phyloP scores from a whole-genome alignment of 2,113 vertebrate genomes.

The Falcunculus frontatus region DNA sequence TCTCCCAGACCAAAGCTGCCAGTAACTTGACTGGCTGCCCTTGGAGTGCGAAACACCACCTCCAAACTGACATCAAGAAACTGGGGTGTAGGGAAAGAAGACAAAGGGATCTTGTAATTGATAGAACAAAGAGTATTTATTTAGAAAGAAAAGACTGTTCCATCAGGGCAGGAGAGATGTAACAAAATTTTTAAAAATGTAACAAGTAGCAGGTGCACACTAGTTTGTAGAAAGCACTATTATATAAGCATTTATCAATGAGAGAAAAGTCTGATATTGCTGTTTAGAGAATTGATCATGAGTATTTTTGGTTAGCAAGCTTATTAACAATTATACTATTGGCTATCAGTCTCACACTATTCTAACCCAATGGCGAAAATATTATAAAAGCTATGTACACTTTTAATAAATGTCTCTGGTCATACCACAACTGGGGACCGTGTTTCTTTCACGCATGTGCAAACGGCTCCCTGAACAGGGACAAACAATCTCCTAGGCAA shows the following conservation, averaged over 20 bases:
- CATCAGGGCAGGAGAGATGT: too few species aligned
- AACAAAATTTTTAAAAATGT: too few species aligned
- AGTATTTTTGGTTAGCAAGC: not conserved
- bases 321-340: not conserved
- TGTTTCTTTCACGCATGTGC: not conserved
- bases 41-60: not conserved
- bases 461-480: not conserved
- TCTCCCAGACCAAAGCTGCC: too few species aligned
- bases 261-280: too few species aligned
- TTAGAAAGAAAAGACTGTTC: too few species aligned
- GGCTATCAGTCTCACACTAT: not conserved
- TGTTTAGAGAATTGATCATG: not conserved
- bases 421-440: not conserved
- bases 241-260: too few species aligned
- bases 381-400: not conserved
- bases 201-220: too few species aligned
- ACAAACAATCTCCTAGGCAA: not conserved
- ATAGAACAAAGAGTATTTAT: too few species aligned
- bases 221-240: too few species aligned
- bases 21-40: not conserved
- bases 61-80: not conserved
- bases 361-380: not conserved
- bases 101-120: too few species aligned
- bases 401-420: not conserved
- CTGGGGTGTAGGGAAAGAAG: not conserved